Base-by-base conservation (phyloP, 2,888 invertebrate species). In the Diplazon laetatorius region DNA sequence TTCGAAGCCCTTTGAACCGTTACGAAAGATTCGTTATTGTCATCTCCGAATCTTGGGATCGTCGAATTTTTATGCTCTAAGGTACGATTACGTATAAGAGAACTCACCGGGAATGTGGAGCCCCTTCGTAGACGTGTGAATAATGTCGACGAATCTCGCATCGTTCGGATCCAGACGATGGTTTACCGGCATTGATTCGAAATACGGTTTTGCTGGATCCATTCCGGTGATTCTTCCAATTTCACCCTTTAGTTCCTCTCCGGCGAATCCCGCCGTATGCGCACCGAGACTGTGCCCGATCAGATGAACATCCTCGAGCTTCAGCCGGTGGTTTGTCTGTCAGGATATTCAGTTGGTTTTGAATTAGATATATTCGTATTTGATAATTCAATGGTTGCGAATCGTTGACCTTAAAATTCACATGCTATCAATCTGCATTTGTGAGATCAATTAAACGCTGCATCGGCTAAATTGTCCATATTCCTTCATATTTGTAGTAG, bases 261-360 rank as follows among this genome's bases (percentile, higher is more conserved):
- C 97, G 0, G 96, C 96, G 88, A 97, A 97, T 10, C 97, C 97
- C 0, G 96, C 96, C 0, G 96, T 95, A 87, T 97, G 97, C 0
- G 97, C 96, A 0, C 97, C 97, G 73, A 98, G 92, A 78, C 97
- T 97, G 92, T 97, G 97, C 0, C 97, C 97, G 80, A 97, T 96
- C 76, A 97, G 93, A 88, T 97, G 97, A 10, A 97, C 94, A 83
- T 95, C 94, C 75, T 93, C 92, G 0, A 95, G 93, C 84, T 95
- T 93, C 78, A 96, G 89, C 0, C 94, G 94, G 84, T 95, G 94
- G 81, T 95, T 95, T 91, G 94, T 94, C 95, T 96, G 91, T 12
- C 73, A 65, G n/a, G 16, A 63, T 73, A 37, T 62, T 60, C n/a
- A 60, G 14, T 37, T 10, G 70, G 30, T 25, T 16, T 55, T 16